phyloP scores from a whole-genome alignment of 2,888 invertebrate species.

The Dichetophora obliterata region DNA sequence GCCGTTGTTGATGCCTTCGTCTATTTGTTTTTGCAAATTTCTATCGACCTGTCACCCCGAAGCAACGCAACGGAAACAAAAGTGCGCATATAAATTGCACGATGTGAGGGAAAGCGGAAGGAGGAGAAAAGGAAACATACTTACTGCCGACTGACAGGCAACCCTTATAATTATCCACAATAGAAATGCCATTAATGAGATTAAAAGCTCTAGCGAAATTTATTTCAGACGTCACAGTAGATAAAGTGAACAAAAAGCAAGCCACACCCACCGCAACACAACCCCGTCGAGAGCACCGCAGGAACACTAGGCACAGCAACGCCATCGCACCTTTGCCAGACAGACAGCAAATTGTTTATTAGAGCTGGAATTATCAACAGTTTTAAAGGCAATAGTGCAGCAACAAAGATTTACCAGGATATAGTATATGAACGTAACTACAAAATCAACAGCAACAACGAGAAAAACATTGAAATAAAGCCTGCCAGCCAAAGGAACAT shows the following conservation, averaged over 20 bases:
- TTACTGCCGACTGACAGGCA: not conserved
- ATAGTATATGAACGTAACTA: constrained; percentile 14
- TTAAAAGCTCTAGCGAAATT: constrained; percentile 55
- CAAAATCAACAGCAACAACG: not conserved
- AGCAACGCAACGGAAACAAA: constrained; percentile 9
- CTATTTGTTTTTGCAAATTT: constrained; percentile 3
- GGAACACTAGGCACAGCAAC: not conserved
- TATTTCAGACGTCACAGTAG: constrained; percentile 16
- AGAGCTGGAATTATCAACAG: constrained; percentile 24
- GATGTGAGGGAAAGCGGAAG: not conserved
- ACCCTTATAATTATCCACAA: constrained; percentile 62
- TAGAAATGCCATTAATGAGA: constrained; percentile 65
- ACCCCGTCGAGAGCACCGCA: not conserved
- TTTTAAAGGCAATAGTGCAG: not conserved
- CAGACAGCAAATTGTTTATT: constrained; percentile 14
- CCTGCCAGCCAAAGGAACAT: not conserved
- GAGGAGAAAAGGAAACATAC: not conserved
- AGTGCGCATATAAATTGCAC: not conserved
- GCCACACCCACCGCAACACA: constrained; percentile 5
- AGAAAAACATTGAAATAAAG: not conserved
- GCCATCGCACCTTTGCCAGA: not conserved
- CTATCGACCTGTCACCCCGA: constrained; percentile 3
- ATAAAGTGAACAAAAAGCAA: constrained; percentile 1
- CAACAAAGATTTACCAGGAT: constrained; percentile 28
- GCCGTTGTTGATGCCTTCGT: not conserved